Conservation (phyloP, 1,140 invertebrate species). For the Drosophila kanapiae region DNA sequence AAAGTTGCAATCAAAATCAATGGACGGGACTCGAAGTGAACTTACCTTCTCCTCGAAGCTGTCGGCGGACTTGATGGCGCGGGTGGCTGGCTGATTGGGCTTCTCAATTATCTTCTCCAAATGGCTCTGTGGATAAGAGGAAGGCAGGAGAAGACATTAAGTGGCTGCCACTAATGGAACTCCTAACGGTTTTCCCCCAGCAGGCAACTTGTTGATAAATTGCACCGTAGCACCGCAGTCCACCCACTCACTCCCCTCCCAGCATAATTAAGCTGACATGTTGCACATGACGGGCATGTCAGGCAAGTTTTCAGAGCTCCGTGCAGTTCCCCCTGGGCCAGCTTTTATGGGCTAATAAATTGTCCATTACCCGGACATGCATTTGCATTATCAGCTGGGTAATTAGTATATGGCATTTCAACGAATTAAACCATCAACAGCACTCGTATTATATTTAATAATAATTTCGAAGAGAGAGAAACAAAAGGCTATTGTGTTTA, state of each 20-base stretch:
- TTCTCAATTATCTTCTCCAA: conserved; percentile 93
- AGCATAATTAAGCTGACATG: conserved; percentile 73
- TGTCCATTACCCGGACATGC: conserved; percentile 33
- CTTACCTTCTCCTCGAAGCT: conserved; percentile 89
- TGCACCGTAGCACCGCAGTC: conserved; percentile 12
- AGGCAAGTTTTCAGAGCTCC: conserved; percentile 48
- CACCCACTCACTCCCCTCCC: conserved; percentile 2
- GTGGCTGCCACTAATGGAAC: conserved; percentile 69
- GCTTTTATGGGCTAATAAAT: conserved; percentile 43
- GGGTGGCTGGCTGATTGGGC: conserved; percentile 90
- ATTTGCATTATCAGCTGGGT: conserved; percentile 30
- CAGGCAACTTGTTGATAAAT: conserved; percentile 51
- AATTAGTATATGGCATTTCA: conserved; percentile 29
- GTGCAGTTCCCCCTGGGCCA: conserved; percentile 7
- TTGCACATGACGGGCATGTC: conserved; percentile 75
- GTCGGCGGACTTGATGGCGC: conserved; percentile 90
- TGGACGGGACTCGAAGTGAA: background rate
- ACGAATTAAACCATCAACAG: conserved; percentile 25
- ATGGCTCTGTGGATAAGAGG: conserved; percentile 89
- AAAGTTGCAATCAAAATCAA: background rate
- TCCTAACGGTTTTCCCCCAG: conserved; percentile 29
- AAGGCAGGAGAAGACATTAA: conserved; percentile 56
- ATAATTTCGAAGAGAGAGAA: background rate
- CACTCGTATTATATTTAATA: conserved; percentile 6
- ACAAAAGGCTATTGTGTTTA: conserved; percentile 1